phyloP scores from a whole-genome alignment of 2,888 invertebrate genomes.

The Xestia ashworthii region DNA sequence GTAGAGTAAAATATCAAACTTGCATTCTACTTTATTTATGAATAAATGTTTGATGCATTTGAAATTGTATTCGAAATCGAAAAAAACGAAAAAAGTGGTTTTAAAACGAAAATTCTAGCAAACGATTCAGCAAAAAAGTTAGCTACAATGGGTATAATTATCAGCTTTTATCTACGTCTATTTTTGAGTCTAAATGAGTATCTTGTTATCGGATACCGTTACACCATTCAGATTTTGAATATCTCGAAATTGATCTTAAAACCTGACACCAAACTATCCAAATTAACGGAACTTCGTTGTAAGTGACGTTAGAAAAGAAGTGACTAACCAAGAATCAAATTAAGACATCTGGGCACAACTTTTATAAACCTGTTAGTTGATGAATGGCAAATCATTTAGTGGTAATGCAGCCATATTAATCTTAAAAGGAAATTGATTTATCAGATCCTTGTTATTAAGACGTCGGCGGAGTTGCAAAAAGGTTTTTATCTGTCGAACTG shows the following conservation, averaged over 20 bases:
- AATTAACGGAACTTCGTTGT: slow-evolving; percentile 39
- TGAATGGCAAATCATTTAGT: slow-evolving; percentile 25
- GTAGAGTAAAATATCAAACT: slow-evolving; percentile 11
- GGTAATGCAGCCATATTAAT: slow-evolving; percentile 22
- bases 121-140: not conserved
- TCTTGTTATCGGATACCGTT: slow-evolving; percentile 16
- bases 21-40: not conserved
- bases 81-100: no score
- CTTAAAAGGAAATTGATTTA: slow-evolving; percentile 40
- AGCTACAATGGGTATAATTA: not conserved
- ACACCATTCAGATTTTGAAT: slow-evolving; percentile 9
- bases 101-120: not conserved
- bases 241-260: slow-evolving; percentile 9
- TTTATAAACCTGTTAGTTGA: slow-evolving; percentile 34
- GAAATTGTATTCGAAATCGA: not conserved
- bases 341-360: slow-evolving; percentile 6
- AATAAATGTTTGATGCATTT: not conserved
- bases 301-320: slow-evolving; percentile 27
- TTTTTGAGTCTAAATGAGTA: slow-evolving; percentile 4
- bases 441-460: slow-evolving; percentile 36
- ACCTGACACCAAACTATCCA: not conserved
- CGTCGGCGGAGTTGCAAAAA: slow-evolving; percentile 10
- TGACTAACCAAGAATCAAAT: slow-evolving; percentile 23
- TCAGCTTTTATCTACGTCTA: not conserved
- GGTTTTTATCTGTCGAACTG: slow-evolving; percentile 1